phyloP scores from a whole-genome alignment of 1,140 invertebrate species.

The Orius laevigatus region DNA sequence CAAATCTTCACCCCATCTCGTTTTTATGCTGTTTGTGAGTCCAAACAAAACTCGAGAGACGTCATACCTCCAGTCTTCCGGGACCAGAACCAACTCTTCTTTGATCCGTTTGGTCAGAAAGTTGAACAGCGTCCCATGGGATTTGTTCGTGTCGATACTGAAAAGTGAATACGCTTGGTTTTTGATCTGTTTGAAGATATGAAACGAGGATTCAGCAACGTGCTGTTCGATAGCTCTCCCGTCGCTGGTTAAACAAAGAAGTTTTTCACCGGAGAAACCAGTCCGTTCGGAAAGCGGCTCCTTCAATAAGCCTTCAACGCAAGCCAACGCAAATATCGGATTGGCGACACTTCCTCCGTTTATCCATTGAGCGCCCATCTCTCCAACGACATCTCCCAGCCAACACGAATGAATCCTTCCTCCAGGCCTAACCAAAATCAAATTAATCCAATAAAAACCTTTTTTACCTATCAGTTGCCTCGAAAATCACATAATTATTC shows the following conservation, averaged over 20 bases:
- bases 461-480: slow-evolving; percentile 50
- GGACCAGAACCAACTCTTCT: slow-evolving; percentile 13
- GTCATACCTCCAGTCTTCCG: slow-evolving; percentile 13
- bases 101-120: slow-evolving; percentile 12
- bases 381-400: slow-evolving; percentile 51
- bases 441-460: too few relatives aligned
- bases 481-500: slow-evolving; percentile 47
- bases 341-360: slow-evolving; percentile 45
- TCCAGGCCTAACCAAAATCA: slow-evolving; percentile 32
- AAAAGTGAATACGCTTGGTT: slow-evolving; percentile 23
- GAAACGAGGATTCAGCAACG: slow-evolving; percentile 40
- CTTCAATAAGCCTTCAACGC: slow-evolving; percentile 40
- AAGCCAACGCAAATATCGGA: slow-evolving; percentile 44
- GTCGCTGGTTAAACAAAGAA: slow-evolving; percentile 44
- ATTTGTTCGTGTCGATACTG: slow-evolving; percentile 28
- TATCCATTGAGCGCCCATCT: slow-evolving; percentile 51
- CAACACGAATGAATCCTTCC: slow-evolving; percentile 57
- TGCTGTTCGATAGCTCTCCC: slow-evolving; percentile 42
- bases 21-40: slow-evolving; percentile 30
- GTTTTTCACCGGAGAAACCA: slow-evolving; percentile 26
- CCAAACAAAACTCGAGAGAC: slow-evolving; percentile 12
- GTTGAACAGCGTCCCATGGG: slow-evolving; percentile 26
- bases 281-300: slow-evolving; percentile 25
- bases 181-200: slow-evolving; percentile 40
- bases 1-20: slow-evolving; percentile 3